These are phyloP conservation scores for Python bivittatus DNA, from an alignment of 2,113 vertebrate genomes.

Conservation along the genomic window DNA sequence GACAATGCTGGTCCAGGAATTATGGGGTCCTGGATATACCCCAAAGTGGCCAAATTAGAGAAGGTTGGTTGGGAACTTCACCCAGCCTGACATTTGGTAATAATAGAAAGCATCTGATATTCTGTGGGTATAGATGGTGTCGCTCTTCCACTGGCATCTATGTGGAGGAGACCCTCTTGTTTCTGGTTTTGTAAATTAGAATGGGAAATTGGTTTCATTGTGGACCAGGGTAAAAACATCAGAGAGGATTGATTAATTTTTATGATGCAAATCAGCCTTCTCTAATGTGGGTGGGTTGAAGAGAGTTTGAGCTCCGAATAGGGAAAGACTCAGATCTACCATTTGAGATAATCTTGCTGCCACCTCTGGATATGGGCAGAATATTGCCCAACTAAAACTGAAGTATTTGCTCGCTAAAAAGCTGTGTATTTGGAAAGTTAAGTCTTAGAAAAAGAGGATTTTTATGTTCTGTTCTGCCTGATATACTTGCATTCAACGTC, in stretches of 20 bases:
- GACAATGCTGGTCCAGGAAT: neutral
- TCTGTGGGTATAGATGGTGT: too few relatives aligned
- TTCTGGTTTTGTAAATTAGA: neutral
- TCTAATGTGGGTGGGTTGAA: neutral
- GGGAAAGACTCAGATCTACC: neutral
- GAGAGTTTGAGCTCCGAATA: neutral
- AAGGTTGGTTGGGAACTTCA: neutral
- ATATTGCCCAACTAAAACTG: neutral
- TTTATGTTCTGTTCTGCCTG: too few relatives aligned
- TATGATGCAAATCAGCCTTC: neutral
- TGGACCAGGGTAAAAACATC: neutral
- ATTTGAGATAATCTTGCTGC: too few relatives aligned
- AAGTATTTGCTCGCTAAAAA: neutral
- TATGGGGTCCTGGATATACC: neutral
- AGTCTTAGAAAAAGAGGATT: too few relatives aligned
- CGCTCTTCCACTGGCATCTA: neutral
- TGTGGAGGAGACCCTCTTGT: neutral
- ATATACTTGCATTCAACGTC: too few relatives aligned
- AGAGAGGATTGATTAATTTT: neutral
- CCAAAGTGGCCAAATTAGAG: neutral
- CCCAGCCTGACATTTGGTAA: too few relatives aligned
- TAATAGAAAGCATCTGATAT: neutral
- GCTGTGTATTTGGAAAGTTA: too few relatives aligned
- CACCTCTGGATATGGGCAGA: neutral
- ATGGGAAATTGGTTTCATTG: neutral